Conservation (phyloP, 30 jellyfish, hydroid and myxozoan species). For the Aurelia sp. region DNA sequence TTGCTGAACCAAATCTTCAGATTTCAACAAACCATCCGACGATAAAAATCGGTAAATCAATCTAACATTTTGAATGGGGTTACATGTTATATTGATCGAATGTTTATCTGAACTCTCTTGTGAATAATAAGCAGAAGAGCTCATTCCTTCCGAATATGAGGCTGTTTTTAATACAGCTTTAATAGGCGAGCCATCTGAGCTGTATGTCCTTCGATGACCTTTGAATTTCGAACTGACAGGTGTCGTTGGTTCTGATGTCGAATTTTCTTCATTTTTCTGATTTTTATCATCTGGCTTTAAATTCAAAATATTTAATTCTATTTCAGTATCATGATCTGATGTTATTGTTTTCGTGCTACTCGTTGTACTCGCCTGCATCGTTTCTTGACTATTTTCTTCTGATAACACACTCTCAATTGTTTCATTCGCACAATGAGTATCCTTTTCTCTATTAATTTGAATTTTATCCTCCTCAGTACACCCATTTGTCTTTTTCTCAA, state of each 20-base stretch:
- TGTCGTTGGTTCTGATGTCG: conserved; percentile 66
- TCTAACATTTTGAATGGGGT: conserved; percentile 29
- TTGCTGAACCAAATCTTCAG: conserved; percentile 60
- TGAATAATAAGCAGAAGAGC: conserved; percentile 47
- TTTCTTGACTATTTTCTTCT: conserved; percentile 9
- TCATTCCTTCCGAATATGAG: conserved; percentile 59
- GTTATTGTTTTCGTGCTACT: conserved; percentile 76
- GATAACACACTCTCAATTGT: neutral
- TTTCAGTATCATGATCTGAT: neutral
- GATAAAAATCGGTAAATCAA: conserved; percentile 55
- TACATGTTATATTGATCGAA: conserved; percentile 1
- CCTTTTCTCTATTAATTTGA: neutral
- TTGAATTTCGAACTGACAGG: conserved; percentile 50
- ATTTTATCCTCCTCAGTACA: neutral
- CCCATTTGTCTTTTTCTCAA: neutral
- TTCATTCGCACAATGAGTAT: neutral
- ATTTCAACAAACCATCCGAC: conserved; percentile 74
- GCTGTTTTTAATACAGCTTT: conserved; percentile 47
- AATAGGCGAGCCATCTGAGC: conserved; percentile 65
- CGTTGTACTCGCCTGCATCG: conserved; percentile 55
- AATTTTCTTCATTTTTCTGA: conserved; percentile 35
- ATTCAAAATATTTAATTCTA: neutral
- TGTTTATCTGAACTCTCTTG: conserved; percentile 14
- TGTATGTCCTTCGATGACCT: conserved; percentile 72
- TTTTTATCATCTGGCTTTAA: conserved; percentile 23